phyloP scores from a whole-genome alignment of 2,888 invertebrate genomes.

The Brachynemurus nebulosus region DNA sequence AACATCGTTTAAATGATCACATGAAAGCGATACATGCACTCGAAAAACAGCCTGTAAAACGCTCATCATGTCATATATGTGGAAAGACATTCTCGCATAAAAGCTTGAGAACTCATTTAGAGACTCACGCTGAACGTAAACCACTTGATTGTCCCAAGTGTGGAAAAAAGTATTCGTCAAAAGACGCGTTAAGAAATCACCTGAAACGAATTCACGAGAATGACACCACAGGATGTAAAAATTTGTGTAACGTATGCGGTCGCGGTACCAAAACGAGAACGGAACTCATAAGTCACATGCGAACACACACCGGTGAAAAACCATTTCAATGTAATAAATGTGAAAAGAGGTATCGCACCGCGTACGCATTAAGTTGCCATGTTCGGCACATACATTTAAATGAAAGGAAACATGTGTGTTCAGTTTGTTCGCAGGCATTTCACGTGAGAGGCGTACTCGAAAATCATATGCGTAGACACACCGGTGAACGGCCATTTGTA shows the following conservation, averaged over 20 bases:
- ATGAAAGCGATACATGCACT: not conserved
- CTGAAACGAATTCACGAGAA: not conserved
- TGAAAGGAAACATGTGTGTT: not conserved
- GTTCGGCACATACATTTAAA: not conserved
- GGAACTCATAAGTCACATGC: not conserved
- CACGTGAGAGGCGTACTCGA: not conserved
- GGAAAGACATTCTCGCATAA: not conserved
- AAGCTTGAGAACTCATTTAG: not conserved
- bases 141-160: not conserved
- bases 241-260: not conserved
- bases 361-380: not conserved
- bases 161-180: not conserved
- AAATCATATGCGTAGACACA: not conserved
- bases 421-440: not conserved
- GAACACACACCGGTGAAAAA: constrained; percentile 3
- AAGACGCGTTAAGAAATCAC: not conserved
- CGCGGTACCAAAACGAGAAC: not conserved
- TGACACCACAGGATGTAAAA: not conserved
- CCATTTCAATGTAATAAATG: not conserved
- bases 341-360: not conserved
- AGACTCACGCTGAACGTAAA: not conserved
- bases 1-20: too few relatives aligned
- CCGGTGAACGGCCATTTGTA: not conserved
- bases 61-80: constrained; percentile 1
- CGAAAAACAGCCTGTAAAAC: not conserved